These are phyloP conservation scores for Drosophila nr. perissopoda DNA, from an alignment of 2,888 invertebrate species.

Conservation along the genomic window DNA sequence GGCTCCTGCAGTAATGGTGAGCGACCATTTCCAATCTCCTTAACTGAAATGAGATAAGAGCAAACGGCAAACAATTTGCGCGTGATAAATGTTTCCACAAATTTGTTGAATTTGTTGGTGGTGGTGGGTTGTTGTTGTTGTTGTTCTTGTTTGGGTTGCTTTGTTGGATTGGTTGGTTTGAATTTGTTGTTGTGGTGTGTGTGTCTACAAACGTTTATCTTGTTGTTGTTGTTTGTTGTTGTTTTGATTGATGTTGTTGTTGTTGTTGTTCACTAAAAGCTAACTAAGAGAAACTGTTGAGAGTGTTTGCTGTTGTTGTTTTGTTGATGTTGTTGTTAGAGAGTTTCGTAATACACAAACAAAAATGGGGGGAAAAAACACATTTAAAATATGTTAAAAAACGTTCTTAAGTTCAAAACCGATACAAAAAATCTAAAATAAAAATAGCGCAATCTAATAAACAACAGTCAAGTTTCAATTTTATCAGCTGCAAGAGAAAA, in stretches of 20 bases:
- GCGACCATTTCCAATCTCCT: slow-evolving; percentile 87
- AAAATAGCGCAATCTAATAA: slow-evolving; percentile 11
- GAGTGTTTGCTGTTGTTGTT: slow-evolving; percentile 27
- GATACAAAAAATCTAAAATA: slow-evolving; percentile 18
- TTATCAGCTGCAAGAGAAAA: slow-evolving; percentile 13
- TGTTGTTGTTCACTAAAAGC: slow-evolving; percentile 47
- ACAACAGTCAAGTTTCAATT: slow-evolving; percentile 12
- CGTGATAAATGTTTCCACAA: slow-evolving; percentile 79
- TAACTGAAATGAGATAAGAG: slow-evolving; percentile 85
- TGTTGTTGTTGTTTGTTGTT: slow-evolving; percentile 37
- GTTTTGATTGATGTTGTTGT: slow-evolving; percentile 36
- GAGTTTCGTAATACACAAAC: slow-evolving; percentile 42
- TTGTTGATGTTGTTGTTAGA: slow-evolving; percentile 23
- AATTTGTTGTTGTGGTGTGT: slow-evolving; percentile 54
- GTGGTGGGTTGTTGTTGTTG: slow-evolving; percentile 36
- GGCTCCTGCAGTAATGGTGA: slow-evolving; percentile 95
- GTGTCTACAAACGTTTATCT: slow-evolving; percentile 45
- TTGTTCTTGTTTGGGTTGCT: slow-evolving; percentile 39
- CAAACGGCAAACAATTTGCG: slow-evolving; percentile 78
- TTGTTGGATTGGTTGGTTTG: slow-evolving; percentile 34
- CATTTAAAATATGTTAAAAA: slow-evolving; percentile 18
- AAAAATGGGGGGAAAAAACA: slow-evolving; percentile 7
- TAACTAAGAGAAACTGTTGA: slow-evolving; percentile 51
- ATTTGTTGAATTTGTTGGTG: slow-evolving; percentile 69
- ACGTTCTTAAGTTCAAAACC: slow-evolving; percentile 9